phyloP scores from a whole-genome alignment of 2,113 vertebrate species.

The Trinectes maculatus region DNA sequence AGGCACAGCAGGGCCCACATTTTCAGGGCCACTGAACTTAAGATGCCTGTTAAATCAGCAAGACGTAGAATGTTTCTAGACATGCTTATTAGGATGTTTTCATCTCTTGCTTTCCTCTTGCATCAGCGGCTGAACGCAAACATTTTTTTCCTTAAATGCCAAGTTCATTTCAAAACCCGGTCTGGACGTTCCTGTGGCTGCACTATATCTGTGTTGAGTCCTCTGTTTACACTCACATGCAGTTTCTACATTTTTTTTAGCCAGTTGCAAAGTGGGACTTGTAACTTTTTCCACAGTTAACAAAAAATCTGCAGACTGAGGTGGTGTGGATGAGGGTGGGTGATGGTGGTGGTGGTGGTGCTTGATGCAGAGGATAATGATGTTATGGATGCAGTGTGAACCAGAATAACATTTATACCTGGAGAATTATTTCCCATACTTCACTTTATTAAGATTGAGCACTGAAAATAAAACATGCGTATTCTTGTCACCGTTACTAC shows the following conservation, averaged over 20 bases:
- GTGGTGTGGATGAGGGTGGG: no score
- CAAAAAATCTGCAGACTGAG: slow-evolving; percentile 58
- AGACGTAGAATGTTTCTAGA: slow-evolving; percentile 35
- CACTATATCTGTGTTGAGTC: slow-evolving; percentile 39
- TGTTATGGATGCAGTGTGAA: neutral
- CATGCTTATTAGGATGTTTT: slow-evolving; percentile 57
- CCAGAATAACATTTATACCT: neutral
- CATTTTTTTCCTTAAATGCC: slow-evolving; percentile 38
- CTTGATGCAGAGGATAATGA: neutral
- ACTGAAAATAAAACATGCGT: neutral
- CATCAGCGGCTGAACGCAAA: slow-evolving; percentile 62
- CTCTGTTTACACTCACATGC: slow-evolving; percentile 27
- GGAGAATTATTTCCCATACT: slow-evolving; percentile 1
- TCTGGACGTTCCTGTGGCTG: slow-evolving; percentile 12
- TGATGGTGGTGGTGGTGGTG: neutral
- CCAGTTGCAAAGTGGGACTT: slow-evolving; percentile 20
- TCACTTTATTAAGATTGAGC: neutral
- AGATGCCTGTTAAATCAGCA: slow-evolving; percentile 40
- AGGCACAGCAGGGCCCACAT: slow-evolving; percentile 34
- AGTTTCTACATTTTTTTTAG: slow-evolving; percentile 24
- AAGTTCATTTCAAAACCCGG: slow-evolving; percentile 27
- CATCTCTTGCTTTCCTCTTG: slow-evolving; percentile 66
- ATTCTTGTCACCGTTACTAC: neutral
- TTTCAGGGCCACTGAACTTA: slow-evolving; percentile 38
- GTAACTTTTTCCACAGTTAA: slow-evolving; percentile 56